phyloP scores from a whole-genome alignment of 2,888 invertebrate genomes.

The Conomelus anceps region DNA sequence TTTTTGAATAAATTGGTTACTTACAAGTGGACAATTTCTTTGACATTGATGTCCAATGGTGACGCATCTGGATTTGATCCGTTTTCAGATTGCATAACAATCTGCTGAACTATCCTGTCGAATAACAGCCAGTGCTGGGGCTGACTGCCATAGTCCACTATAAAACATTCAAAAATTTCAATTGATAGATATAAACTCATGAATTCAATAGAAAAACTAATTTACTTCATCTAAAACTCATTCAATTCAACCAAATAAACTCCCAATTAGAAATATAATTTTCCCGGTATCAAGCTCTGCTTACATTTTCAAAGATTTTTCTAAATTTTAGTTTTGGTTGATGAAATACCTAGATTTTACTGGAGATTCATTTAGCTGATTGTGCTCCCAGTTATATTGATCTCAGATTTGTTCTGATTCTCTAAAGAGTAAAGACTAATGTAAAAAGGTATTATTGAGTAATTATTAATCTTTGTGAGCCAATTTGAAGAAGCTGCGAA shows the following conservation, averaged over 20 bases:
- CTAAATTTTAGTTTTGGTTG: too few species aligned
- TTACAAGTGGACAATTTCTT: slow-evolving; percentile 75
- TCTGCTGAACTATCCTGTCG: slow-evolving; percentile 90
- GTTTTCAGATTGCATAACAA: slow-evolving; percentile 71
- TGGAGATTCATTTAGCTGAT: too few species aligned
- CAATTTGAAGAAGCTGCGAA: too few species aligned
- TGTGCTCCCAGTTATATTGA: too few species aligned
- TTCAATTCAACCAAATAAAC: neutral
- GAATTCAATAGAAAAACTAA: neutral
- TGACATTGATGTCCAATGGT: slow-evolving; percentile 82
- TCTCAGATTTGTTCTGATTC: too few species aligned
- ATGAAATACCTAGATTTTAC: too few species aligned
- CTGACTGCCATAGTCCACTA: slow-evolving; percentile 78
- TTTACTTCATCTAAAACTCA: neutral
- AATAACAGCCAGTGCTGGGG: slow-evolving; percentile 91
- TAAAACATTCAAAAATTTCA: slow-evolving; percentile 31
- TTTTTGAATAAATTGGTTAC: slow-evolving; percentile 31
- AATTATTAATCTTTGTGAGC: too few species aligned
- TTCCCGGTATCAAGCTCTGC: neutral
- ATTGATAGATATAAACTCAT: neutral
- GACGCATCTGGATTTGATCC: slow-evolving; percentile 76
- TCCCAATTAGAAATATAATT: neutral
- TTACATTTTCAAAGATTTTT: neutral
- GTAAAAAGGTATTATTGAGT: too few species aligned
- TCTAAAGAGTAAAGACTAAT: too few species aligned